These are phyloP conservation scores for Quadroppia sp. DNA, from an alignment of 2,888 invertebrate genomes.

Conservation along the genomic window DNA sequence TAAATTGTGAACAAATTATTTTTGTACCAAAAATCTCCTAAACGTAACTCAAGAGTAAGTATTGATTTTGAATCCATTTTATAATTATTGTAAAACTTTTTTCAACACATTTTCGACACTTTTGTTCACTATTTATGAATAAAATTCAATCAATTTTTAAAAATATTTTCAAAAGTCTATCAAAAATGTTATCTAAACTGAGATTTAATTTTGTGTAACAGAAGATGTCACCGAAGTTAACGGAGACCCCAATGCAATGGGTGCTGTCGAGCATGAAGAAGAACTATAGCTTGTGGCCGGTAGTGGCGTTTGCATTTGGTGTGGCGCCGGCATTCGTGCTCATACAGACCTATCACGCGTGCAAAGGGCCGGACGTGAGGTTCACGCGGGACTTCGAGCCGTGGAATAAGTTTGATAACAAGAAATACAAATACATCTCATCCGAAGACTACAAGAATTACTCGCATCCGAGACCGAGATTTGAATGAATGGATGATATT, in stretches of 20 bases:
- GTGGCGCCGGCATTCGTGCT: constrained; percentile 18
- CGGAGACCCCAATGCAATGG: not conserved
- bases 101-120: too few species aligned
- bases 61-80: too few species aligned
- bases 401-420: constrained; percentile 40
- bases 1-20: too few species aligned
- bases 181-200: too few species aligned
- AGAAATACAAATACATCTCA: constrained; percentile 41
- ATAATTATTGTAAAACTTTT: too few species aligned
- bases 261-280: not conserved
- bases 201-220: too few species aligned
- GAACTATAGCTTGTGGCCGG: constrained; percentile 38
- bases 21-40: too few species aligned
- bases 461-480: constrained; percentile 37
- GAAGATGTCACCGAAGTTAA: not conserved
- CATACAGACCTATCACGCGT: constrained; percentile 23
- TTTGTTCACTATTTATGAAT: too few species aligned
- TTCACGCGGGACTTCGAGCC: constrained; percentile 39
- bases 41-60: too few species aligned
- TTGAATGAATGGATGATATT: not conserved
- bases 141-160: too few species aligned
- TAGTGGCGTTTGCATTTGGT: constrained; percentile 34
- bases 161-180: too few species aligned
- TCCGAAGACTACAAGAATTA: constrained; percentile 33
- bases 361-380: constrained; percentile 34